Conservation (phyloP, 2,113 vertebrate species). For the Oriolus oriolus region DNA sequence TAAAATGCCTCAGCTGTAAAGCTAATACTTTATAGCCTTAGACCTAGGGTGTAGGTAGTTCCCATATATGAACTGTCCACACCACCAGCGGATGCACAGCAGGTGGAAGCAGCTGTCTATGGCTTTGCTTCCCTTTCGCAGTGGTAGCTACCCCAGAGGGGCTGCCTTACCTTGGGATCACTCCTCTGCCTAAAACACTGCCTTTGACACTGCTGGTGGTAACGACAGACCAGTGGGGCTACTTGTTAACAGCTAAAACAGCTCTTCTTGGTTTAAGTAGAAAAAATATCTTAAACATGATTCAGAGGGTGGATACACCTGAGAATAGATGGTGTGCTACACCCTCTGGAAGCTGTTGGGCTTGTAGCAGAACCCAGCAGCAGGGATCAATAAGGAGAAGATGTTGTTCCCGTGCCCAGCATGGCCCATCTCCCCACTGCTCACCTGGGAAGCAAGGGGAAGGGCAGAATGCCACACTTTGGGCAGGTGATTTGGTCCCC, state of each 20-base stretch:
- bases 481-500: background rate
- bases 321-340: background rate
- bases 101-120: background rate
- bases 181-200: conserved; percentile 8
- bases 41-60: background rate
- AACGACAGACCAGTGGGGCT: background rate
- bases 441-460: background rate
- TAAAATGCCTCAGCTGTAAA: conserved; percentile 10
- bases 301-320: background rate
- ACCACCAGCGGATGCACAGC: background rate
- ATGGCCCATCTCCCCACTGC: background rate
- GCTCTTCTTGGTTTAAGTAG: background rate
- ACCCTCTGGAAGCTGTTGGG: background rate
- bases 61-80: background rate
- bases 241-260: background rate
- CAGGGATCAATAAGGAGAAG: background rate
- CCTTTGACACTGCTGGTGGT: conserved; percentile 7
- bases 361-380: background rate
- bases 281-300: background rate
- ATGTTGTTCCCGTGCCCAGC: background rate
- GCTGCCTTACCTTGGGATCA: background rate
- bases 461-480: background rate
- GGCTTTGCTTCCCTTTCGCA: background rate
- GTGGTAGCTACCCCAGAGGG: background rate
- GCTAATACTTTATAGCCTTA: background rate